These are phyloP conservation scores for Pituophis catenifer DNA, from an alignment of 2,113 vertebrate species.

Conservation along the genomic window DNA sequence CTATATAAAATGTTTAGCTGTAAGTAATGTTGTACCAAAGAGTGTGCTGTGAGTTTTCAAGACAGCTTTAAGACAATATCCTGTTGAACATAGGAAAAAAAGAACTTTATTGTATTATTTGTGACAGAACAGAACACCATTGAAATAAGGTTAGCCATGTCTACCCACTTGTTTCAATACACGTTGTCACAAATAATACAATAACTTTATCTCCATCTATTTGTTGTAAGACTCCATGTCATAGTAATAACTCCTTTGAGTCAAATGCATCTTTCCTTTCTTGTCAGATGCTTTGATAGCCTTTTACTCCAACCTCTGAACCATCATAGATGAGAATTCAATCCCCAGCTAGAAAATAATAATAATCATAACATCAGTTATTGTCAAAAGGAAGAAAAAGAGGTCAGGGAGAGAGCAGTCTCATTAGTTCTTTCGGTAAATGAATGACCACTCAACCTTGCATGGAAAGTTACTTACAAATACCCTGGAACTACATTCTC, in stretches of 20 bases:
- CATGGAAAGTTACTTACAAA: slow-evolving; percentile 32
- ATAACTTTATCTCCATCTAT: slow-evolving; percentile 35
- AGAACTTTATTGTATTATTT: slow-evolving; percentile 33
- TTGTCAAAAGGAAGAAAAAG: background rate
- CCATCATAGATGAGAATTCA: background rate
- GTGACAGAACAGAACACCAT: slow-evolving; percentile 24
- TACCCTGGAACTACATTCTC: slow-evolving; percentile 20
- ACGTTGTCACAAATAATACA: slow-evolving; percentile 37
- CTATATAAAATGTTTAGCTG: background rate
- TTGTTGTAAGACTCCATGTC: slow-evolving; percentile 15
- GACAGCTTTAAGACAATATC: slow-evolving; percentile 12
- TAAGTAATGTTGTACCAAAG: background rate
- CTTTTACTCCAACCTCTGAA: slow-evolving; percentile 11
- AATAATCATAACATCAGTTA: background rate
- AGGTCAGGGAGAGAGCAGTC: background rate
- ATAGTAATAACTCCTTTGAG: slow-evolving; percentile 28
- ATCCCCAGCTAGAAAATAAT: background rate
- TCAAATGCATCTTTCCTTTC: slow-evolving; percentile 26
- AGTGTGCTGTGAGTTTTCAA: background rate
- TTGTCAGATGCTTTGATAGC: background rate
- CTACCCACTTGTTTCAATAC: slow-evolving; percentile 25
- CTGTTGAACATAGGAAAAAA: slow-evolving; percentile 15
- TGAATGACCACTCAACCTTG: slow-evolving; percentile 20
- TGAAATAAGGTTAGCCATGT: slow-evolving; percentile 20
- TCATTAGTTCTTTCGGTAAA: slow-evolving; percentile 30